Evolutionary conservation across 2,888 invertebrate genomes (phyloP).

Genomic region (Germaria angustata): DNA sequence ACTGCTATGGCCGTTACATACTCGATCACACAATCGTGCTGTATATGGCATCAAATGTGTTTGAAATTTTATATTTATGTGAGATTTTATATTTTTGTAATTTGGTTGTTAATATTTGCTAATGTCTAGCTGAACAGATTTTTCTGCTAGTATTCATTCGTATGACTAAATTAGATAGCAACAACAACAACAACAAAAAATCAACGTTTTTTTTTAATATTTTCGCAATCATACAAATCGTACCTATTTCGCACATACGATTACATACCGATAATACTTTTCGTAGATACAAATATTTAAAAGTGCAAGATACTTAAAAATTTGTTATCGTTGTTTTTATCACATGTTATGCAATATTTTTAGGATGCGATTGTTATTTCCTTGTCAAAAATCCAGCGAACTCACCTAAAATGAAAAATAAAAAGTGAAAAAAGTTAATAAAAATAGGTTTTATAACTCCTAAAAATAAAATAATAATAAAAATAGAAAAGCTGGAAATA

Average conservation of each 20-base stretch:
- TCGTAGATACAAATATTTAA: neutral
- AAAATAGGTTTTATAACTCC: neutral
- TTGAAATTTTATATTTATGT: constrained; percentile 43
- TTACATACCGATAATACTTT: neutral
- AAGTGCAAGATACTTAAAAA: neutral
- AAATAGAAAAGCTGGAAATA: too few species aligned
- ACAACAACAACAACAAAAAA: neutral
- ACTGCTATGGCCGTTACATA: neutral
- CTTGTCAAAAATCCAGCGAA: constrained; percentile 1
- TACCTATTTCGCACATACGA: neutral
- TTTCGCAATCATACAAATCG: constrained; percentile 31
- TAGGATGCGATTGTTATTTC: constrained; percentile 38
- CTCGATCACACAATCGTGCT: neutral
- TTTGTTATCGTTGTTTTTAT: constrained; percentile 5
- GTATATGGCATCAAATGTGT: constrained; percentile 10
- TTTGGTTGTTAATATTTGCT: constrained; percentile 6
- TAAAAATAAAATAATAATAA: too few species aligned
- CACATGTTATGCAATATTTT: constrained; percentile 43
- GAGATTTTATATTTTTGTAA: constrained; percentile 19
- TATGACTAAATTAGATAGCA: neutral
- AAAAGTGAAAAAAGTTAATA: neutral
- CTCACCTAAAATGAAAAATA: constrained; percentile 55
- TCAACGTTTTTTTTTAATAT: neutral
- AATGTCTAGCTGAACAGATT: neutral
- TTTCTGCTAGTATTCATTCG: neutral